Conservation (phyloP, 2,113 vertebrate genomes). For the Eupsittula cactorum region DNA sequence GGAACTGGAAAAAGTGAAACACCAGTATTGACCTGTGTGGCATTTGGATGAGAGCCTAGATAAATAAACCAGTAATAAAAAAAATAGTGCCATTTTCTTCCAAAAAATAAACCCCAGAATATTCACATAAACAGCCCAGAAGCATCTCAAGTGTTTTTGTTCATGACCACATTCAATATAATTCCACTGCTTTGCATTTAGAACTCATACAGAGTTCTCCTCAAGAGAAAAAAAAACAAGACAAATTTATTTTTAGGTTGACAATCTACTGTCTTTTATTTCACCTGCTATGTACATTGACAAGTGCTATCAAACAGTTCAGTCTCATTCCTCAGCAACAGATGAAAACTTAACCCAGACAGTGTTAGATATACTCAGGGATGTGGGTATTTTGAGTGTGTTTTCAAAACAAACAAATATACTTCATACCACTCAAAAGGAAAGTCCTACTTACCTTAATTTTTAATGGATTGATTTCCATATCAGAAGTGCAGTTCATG, state of each 20-base stretch:
- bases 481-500: constrained; percentile 92
- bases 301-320: not conserved
- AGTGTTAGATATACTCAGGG: not conserved
- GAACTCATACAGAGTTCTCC: not conserved
- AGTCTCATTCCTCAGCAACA: not conserved
- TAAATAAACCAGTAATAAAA: not conserved
- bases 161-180: not conserved
- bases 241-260: not conserved
- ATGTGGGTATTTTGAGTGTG: not conserved
- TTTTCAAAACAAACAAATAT: not conserved
- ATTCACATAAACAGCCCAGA: not conserved
- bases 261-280: not conserved
- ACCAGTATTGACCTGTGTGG: not conserved
- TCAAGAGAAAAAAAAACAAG: not conserved
- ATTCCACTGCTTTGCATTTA: not conserved
- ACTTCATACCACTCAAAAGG: not conserved
- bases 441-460: constrained; percentile 79
- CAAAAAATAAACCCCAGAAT: not conserved
- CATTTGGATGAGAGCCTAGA: not conserved
- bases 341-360: not conserved
- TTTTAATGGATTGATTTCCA: constrained; percentile 89
- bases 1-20: not conserved
- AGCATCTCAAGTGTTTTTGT: not conserved
- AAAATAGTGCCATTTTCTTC: not conserved
- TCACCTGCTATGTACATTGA: not conserved